Evolutionary conservation across 2,113 vertebrate genomes (phyloP), one percentile per base, ranked within the genome.

Genomic region (Centropus unirufus): DNA sequence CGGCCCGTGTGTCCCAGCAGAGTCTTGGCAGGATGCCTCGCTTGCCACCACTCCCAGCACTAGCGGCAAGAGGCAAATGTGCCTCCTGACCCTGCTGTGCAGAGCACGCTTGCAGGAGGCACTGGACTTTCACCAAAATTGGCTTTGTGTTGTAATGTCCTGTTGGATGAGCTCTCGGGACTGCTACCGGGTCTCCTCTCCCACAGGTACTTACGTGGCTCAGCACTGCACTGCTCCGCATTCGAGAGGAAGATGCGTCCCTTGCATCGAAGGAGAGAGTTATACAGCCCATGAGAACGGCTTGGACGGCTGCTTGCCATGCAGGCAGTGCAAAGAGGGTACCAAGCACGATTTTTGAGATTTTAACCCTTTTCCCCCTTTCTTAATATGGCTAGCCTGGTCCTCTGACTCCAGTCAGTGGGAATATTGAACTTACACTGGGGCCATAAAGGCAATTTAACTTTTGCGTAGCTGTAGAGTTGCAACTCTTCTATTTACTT

Each of bases 251-350:
- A 26, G 2, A 7, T 98, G 97, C 21, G 1, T 5, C 6, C 10
- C 4, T 44, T 97, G 97, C 69, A 42, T 19, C 0, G 14, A 24
- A 21, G 95, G 91, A 58, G 70, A 83, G 6, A n/a, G 7, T 34
- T 97, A 62, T 29, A 94, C 87, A 0, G 82, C 57, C 2, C 36
- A 75, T 2, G 42, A 81, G 5, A 97, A 95, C 0, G 95, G 94
- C 74, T 42, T 97, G 64, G 87, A 90, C 0, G 68, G 3, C 34
- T 98, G 97, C 30, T 20, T 61, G 27, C 0, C 1, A 0, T 97
- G 97, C 54, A 68, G 30, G n/a, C 36, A 57, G 29, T 97, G 97
- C 75, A 96, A 79, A 93, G 93, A 95, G 5, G 96, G 97, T 97
- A 97, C 21, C 3, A 21, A 76, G 6, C 17, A 39, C 13, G 13